phyloP scores from a whole-genome alignment of 2,797 vertebrate genomes.

The Astyanax mexicanus region DNA sequence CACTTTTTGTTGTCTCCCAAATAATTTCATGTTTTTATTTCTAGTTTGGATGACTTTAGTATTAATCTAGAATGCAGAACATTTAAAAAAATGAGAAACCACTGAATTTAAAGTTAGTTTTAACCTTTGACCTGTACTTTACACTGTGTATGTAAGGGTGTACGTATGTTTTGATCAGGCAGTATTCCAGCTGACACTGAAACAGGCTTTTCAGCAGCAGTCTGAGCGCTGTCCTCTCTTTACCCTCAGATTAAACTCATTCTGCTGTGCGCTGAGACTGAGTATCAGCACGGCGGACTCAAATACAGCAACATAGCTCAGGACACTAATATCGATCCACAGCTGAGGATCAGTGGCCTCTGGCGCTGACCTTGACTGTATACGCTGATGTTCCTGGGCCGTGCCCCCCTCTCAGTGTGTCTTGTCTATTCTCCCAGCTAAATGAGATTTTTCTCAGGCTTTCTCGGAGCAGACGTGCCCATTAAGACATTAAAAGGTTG shows the following conservation, averaged over 20 bases:
- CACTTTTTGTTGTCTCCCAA: too few relatives aligned
- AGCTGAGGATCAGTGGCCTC: conserved; percentile 29
- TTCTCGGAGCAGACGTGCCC: neutral
- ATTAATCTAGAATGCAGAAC: too few relatives aligned
- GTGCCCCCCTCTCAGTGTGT: conserved; percentile 12
- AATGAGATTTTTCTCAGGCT: neutral
- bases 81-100: too few relatives aligned
- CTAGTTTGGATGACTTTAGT: too few relatives aligned
- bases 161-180: neutral
- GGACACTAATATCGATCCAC: conserved; percentile 13
- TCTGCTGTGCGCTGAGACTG: conserved; percentile 11
- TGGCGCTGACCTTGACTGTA: conserved; percentile 14
- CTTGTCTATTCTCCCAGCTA: conserved; percentile 12
- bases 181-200: neutral
- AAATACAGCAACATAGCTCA: conserved; percentile 9
- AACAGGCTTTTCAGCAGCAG: neutral
- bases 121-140: too few relatives aligned
- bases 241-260: conserved; percentile 20
- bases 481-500: conserved; percentile 19
- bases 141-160: too few relatives aligned
- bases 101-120: too few relatives aligned
- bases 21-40: too few relatives aligned
- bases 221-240: conserved; percentile 17
- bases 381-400: conserved; percentile 8
- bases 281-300: neutral